Evolutionary conservation across 1,140 invertebrate species (phyloP).

Genomic region (Scylla paramamosain): DNA sequence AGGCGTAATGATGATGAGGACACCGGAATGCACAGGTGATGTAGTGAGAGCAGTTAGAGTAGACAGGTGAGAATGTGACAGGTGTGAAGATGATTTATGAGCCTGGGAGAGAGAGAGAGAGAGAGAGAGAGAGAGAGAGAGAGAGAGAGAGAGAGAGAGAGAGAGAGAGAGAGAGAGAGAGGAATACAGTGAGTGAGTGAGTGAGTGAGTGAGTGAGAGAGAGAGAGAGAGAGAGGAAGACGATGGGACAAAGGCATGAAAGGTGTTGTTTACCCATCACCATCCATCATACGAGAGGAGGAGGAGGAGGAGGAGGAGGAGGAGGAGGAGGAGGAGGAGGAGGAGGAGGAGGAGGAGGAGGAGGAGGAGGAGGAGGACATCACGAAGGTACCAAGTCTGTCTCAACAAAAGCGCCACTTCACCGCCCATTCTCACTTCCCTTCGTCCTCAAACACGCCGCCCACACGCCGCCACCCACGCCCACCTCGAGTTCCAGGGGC

Average conservation of each 20-base stretch:
- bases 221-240: neutral
- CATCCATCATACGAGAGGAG: slow-evolving; percentile 38
- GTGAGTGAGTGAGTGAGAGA: neutral
- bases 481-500: neutral
- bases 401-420: too few species aligned
- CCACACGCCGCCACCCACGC: neutral
- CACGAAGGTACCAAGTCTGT: neutral
- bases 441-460: slow-evolving; percentile 13
- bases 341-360: too few species aligned
- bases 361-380: neutral
- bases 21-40: neutral
- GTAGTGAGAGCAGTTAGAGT: neutral
- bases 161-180: neutral
- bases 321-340: slow-evolving; percentile 25
- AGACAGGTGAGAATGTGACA: neutral
- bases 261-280: neutral
- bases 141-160: neutral
- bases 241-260: neutral
- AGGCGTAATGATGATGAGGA: neutral
- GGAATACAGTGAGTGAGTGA: neutral
- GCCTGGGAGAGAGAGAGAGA: neutral
- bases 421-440: neutral
- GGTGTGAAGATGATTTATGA: neutral
- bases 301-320: slow-evolving; percentile 9
- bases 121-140: neutral